Percentiles rank a stretch among this genome's conserved stretches.
These are phyloP conservation scores for Pangasianodon gigas DNA, from an alignment of 2,113 vertebrate genomes.

Conservation along the genomic window DNA sequence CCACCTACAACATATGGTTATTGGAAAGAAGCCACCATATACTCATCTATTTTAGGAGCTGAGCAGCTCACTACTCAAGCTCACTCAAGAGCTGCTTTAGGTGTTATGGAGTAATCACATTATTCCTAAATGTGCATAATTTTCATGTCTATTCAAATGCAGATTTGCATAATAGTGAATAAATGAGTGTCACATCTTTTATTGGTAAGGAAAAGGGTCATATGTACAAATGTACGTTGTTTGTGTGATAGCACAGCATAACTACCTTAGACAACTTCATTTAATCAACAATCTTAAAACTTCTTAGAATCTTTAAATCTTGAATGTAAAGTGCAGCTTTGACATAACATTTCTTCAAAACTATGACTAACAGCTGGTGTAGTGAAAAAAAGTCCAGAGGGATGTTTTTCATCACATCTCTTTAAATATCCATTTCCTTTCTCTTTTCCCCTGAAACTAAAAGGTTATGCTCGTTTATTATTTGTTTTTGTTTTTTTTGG, in stretches of 20 bases:
- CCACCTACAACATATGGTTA: not conserved
- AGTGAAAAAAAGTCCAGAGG: constrained; percentile 12
- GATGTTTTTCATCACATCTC: not conserved
- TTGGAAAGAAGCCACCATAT: not conserved
- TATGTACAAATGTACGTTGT: too few species aligned
- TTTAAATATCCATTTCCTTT: constrained; percentile 21
- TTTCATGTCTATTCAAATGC: not conserved
- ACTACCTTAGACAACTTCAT: not conserved
- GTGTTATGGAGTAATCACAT: not conserved
- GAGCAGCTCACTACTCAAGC: not conserved
- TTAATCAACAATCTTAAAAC: not conserved
- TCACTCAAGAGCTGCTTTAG: not conserved
- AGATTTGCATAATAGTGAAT: not conserved
- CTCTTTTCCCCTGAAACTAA: not conserved
- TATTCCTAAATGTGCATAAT: not conserved
- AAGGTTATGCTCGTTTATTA: not conserved
- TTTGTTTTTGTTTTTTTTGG: not conserved
- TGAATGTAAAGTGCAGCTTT: not conserved
- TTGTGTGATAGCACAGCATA: not conserved
- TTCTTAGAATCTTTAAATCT: not conserved
- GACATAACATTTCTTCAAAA: not conserved
- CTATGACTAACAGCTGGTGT: not conserved
- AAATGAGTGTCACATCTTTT: not conserved
- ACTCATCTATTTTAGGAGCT: not conserved
- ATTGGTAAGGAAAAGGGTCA: not conserved